A percentile compares a stretch with the other conserved stretches of the same genome.
phyloP scores from a whole-genome alignment of 2,888 invertebrate genomes.

The Napeogenes inachia region DNA sequence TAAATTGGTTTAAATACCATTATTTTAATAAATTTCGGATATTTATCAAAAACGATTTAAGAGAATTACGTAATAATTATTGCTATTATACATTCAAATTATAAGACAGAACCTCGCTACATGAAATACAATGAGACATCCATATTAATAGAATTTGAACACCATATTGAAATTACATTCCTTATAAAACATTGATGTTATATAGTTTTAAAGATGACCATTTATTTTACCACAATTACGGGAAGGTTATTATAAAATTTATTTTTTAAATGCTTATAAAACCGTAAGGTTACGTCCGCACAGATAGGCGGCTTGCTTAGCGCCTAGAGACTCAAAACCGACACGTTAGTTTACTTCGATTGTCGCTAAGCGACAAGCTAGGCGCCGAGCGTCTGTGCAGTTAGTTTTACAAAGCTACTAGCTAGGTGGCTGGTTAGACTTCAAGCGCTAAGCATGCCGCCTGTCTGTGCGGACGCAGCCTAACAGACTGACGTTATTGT shows the following conservation, averaged over 20 bases:
- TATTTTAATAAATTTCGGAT: neutral
- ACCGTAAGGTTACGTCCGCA: slow-evolving; percentile 33
- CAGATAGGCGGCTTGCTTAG: slow-evolving; percentile 8
- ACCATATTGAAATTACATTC: slow-evolving; percentile 19
- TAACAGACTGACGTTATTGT: slow-evolving; percentile 30
- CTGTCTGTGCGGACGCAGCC: too few relatives aligned
- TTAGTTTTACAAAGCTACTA: too few relatives aligned
- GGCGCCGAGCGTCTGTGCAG: too few relatives aligned
- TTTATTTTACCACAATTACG: slow-evolving; percentile 10
- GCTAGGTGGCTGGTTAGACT: too few relatives aligned
- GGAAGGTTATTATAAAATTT: slow-evolving; percentile 34
- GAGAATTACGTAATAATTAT: slow-evolving; percentile 11
- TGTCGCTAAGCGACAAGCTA: too few relatives aligned
- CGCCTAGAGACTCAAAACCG: too few relatives aligned
- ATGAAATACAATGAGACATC: slow-evolving; percentile 16
- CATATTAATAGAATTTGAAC: slow-evolving; percentile 23
- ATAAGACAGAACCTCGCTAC: slow-evolving; percentile 24
- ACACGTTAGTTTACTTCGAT: too few relatives aligned
- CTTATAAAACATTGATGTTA: slow-evolving; percentile 6
- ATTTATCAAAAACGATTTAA: neutral
- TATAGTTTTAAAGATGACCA: slow-evolving; percentile 2
- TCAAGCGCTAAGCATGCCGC: too few relatives aligned
- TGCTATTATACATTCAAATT: slow-evolving; percentile 12
- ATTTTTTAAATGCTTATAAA: slow-evolving; percentile 67
- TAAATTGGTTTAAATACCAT: neutral